Base-by-base conservation (phyloP, 2,113 vertebrate genomes). In the Atlantisia rogersi region DNA sequence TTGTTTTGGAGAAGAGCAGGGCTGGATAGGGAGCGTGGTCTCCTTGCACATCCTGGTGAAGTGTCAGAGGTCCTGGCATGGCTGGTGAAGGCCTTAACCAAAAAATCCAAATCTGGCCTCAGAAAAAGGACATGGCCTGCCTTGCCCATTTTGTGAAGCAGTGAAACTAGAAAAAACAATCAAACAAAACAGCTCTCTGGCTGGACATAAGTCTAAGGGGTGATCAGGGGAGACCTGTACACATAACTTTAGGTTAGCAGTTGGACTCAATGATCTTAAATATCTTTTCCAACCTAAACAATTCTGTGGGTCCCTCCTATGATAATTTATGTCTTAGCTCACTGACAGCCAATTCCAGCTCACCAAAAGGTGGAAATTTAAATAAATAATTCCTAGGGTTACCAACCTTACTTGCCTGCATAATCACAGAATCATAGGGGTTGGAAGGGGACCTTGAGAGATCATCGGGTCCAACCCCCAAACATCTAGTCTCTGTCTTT, bases 1-100 rank as follows among this genome's bases (percentile, higher is more conserved):
- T 12, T 55, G 4, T 22, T 10, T 50, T 26, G 37, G 16, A 85
- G 48, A 55, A 75, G 42, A 64, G 16, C 29, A 64, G 15, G 58
- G 24, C 59, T 82, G 59, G 35, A 17, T 24, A 5, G 3, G 1
- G 15, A 11, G 2, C 0, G 0, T 8, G 59, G 22, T 50, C 25
- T 82, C 67, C n/a, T 75, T 19, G 26, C 56, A 52, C 13, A 21
- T 25, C 21, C 11, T 37, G 75, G 53, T 7, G 9, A 69, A 71
- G 15, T 12, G 24, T 17, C 64, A 39, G 65, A 74, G 31, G 9
- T 12, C 4, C 17, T 24, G 39, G 35, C 1, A 2, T 21, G 28
- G n/a, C 24, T 58, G 50, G 12, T 0, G 4, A 58, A 86, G n/a
- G 15, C n/a, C 46, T 58, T 63, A 32, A 60, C 8, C 3, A 25